Percentiles rank a stretch among this genome's conserved stretches.
Evolutionary conservation across 2,113 vertebrate genomes (phyloP).

Genomic region (Empidonax traillii): DNA sequence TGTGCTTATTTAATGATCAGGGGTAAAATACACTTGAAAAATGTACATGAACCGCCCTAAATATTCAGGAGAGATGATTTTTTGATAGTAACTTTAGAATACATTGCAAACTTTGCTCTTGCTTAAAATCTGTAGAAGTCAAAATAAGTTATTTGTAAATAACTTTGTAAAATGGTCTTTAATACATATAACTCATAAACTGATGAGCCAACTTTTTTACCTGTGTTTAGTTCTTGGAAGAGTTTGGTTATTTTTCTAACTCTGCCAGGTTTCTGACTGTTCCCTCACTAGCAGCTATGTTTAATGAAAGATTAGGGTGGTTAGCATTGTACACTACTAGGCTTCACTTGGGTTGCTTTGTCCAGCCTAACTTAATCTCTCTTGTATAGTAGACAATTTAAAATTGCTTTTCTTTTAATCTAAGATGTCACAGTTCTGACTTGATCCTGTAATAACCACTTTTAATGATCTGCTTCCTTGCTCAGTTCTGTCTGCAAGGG

Average conservation of each 20-base stretch:
- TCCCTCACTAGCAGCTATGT: background rate
- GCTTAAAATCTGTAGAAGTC: background rate
- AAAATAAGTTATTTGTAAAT: background rate
- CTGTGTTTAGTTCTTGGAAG: background rate
- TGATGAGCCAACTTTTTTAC: background rate
- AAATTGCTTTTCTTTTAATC: background rate
- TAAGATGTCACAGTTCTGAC: background rate
- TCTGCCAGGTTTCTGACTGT: background rate
- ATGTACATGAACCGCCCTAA: background rate
- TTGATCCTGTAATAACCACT: background rate
- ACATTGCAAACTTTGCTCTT: accelerated
- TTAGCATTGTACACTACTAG: background rate
- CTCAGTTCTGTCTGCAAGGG: background rate
- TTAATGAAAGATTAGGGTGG: background rate
- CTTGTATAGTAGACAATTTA: background rate
- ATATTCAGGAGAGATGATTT: background rate
- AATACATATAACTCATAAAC: background rate
- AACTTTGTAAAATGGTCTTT: background rate
- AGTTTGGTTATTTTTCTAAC: background rate
- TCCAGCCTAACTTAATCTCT: background rate
- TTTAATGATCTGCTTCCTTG: background rate
- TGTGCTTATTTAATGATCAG: background rate
- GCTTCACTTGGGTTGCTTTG: background rate
- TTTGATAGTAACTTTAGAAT: background rate
- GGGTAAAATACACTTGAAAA: background rate